Evolutionary conservation across 2,113 vertebrate species (phyloP), one percentile per base, ranked within the genome.

Genomic region (Ginglymostoma cirratum): DNA sequence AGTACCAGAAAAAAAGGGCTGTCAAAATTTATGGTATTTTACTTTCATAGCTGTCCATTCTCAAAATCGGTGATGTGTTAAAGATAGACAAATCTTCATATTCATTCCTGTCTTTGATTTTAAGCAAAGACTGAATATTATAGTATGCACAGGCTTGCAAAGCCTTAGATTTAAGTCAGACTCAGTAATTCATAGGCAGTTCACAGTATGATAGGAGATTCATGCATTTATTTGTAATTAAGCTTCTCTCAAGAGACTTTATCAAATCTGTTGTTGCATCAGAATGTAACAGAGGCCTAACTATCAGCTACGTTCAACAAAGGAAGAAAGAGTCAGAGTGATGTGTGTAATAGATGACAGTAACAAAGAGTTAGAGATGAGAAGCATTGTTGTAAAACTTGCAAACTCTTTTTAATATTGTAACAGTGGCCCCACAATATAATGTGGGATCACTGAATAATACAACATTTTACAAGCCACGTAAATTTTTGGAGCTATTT

Each of bases 121-220:
- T 67, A 7, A 94, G n/a, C 90, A 65, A 93, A 38, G 55, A 93
- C n/a, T 93, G 30, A 66, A 93, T 93, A 61, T 93, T 93, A 65
- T 93, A 65, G 19, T 65, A 93, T 34, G 14, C 34, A 66, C 38
- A 38, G 30, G 21, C 34, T 94, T 94, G 21, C 21, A 12, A 15
- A 94, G 90, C 34, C 23, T 69, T 69, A 69, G n/a, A n/a, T 45
- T 52, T 52, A 87, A 87, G 42, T 87, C 85, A 89, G 52, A 38
- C 7, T 90, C 52, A 61, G 52, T 90, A 34, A 90, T 34, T 42
- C 38, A 94, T 69, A 12, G 10, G 55, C 65, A 45, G 65, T 23
- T 69, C 69, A 38, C 65, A 45, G 65, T 38, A 24, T 94, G 19
- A 65, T 42, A 38, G 66, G 27, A 94, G 92, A 69, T 69, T 70